Percentiles rank a stretch among this genome's conserved stretches.
phyloP scores from a whole-genome alignment of 2,113 vertebrate species.

The Podiceps cristatus region DNA sequence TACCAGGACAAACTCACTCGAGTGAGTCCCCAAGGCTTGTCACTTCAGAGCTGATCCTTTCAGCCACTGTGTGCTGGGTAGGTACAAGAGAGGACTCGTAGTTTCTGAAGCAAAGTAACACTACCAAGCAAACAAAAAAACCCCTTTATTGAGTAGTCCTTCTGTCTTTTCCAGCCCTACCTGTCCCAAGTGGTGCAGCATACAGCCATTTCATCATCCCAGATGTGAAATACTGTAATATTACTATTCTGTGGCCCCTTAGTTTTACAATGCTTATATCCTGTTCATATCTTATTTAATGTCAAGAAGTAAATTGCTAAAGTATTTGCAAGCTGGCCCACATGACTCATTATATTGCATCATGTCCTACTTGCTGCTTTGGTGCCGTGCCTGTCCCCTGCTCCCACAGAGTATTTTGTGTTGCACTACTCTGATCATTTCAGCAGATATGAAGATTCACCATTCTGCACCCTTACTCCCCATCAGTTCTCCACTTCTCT shows the following conservation, averaged over 20 bases:
- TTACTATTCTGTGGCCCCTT: neutral
- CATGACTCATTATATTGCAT: accelerated
- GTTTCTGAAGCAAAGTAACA: neutral
- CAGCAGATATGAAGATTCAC: neutral
- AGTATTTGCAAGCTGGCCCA: neutral
- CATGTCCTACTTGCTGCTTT: neutral
- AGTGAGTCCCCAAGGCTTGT: slow-evolving; percentile 10
- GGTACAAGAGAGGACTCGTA: neutral
- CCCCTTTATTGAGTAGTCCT: neutral
- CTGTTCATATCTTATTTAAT: neutral
- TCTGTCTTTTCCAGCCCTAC: neutral
- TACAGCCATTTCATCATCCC: neutral
- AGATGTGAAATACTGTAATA: neutral
- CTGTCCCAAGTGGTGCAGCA: neutral
- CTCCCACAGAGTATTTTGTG: neutral
- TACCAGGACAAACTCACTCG: slow-evolving; percentile 13
- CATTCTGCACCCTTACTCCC: neutral
- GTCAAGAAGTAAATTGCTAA: neutral
- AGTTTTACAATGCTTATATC: neutral
- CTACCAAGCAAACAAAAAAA: neutral
- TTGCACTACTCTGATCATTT: neutral
- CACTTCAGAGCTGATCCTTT: neutral
- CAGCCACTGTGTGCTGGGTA: neutral
- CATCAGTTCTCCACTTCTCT: neutral
- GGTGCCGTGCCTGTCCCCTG: neutral